Conservation (phyloP, 2,888 invertebrate genomes). For the Apocheima hispidaria region DNA sequence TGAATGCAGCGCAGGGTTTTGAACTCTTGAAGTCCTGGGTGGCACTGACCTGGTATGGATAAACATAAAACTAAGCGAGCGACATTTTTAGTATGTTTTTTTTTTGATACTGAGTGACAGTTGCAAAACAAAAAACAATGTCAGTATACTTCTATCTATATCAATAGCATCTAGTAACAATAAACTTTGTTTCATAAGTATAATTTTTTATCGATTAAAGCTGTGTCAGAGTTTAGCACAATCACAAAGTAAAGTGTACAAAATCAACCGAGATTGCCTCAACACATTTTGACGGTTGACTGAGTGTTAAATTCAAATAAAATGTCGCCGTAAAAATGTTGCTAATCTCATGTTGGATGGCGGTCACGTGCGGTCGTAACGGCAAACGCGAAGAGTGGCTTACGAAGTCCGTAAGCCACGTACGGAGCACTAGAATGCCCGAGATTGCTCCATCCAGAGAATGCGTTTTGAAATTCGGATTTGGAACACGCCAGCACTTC, state of each 20-base stretch:
- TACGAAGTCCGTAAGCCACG: slow-evolving; percentile 59
- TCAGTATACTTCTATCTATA: too few relatives aligned
- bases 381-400: slow-evolving; percentile 53
- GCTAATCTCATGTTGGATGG: slow-evolving; percentile 64
- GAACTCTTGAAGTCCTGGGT: too few relatives aligned
- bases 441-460: slow-evolving; percentile 57
- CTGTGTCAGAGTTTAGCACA: neutral
- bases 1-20: too few relatives aligned
- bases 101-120: too few relatives aligned
- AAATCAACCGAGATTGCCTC: slow-evolving; percentile 45
- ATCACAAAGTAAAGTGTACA: slow-evolving; percentile 30
- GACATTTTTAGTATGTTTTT: too few relatives aligned
- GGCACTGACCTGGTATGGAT: too few relatives aligned
- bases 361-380: slow-evolving; percentile 74
- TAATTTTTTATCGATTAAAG: neutral
- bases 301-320: slow-evolving; percentile 59
- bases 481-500: slow-evolving; percentile 49
- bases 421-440: slow-evolving; percentile 39
- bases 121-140: too few relatives aligned
- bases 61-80: too few relatives aligned
- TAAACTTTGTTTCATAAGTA: neutral
- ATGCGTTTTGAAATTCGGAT: slow-evolving; percentile 67
- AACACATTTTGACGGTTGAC: slow-evolving; percentile 49
- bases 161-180: too few relatives aligned
- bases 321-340: slow-evolving; percentile 62